Evolutionary conservation across 2,888 invertebrate species (phyloP).

Genomic region (Alitta virens): DNA sequence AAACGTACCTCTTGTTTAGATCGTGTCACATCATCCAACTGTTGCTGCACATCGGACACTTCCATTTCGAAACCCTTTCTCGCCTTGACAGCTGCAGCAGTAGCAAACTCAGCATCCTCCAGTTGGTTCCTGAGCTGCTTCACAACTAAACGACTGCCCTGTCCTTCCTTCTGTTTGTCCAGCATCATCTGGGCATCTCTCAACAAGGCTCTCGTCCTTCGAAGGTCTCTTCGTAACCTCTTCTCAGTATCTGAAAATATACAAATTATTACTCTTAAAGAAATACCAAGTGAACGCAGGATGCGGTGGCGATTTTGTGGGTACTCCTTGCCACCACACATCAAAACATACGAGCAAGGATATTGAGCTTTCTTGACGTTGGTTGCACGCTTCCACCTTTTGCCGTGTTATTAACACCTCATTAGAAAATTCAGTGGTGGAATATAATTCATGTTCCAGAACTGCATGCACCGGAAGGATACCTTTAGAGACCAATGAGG

Average conservation of each 20-base stretch:
- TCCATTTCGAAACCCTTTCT: constrained; percentile 84
- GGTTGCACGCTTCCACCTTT: too few species aligned
- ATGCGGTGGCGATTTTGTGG: too few species aligned
- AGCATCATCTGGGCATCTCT: constrained; percentile 90
- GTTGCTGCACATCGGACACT: constrained; percentile 75
- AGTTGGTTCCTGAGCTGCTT: constrained; percentile 79
- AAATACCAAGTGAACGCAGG: too few species aligned
- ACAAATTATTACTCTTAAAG: too few species aligned
- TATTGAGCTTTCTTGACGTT: too few species aligned
- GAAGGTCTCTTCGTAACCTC: constrained; percentile 76
- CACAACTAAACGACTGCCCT: constrained; percentile 75
- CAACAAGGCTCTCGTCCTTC: constrained; percentile 83
- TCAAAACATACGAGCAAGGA: too few species aligned
- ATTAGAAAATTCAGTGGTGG: too few species aligned
- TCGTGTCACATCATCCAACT: constrained; percentile 78
- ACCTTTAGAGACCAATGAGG: too few species aligned
- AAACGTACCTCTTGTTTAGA: constrained; percentile 68
- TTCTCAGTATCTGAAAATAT: constrained; percentile 50
- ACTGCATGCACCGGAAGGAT: too few species aligned
- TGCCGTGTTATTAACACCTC: too few species aligned
- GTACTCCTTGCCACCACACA: too few species aligned
- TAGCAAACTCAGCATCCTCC: constrained; percentile 86
- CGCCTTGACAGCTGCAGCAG: constrained; percentile 81
- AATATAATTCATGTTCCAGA: too few species aligned
- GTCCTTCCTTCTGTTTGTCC: constrained; percentile 82